phyloP scores from a whole-genome alignment of 1,140 invertebrate genomes.

The Geopemphigus sp. region DNA sequence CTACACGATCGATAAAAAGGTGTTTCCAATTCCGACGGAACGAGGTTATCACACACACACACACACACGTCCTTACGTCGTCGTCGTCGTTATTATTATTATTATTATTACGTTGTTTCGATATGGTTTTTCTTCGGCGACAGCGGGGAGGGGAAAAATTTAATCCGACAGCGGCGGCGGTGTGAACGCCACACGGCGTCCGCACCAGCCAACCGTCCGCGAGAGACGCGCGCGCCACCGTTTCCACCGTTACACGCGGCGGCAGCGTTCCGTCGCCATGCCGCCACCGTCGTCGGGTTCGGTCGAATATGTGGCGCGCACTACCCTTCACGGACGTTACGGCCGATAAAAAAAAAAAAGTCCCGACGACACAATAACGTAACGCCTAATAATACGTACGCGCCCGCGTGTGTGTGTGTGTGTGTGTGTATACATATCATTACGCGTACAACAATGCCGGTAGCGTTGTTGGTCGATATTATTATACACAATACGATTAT shows the following conservation, averaged over 20 bases:
- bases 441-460: constrained; percentile 24
- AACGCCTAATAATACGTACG: constrained; percentile 19
- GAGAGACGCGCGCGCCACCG: neutral
- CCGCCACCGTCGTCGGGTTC: too few species aligned
- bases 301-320: neutral
- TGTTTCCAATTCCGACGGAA: neutral
- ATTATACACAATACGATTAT: constrained; percentile 46
- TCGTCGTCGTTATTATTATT: neutral
- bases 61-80: too few species aligned
- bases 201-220: neutral
- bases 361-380: constrained; percentile 18
- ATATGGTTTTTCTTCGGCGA: neutral
- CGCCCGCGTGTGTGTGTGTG: too few species aligned
- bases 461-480: constrained; percentile 5
- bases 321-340: constrained; percentile 4
- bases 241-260: too few species aligned
- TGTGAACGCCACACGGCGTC: too few species aligned
- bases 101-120: too few species aligned
- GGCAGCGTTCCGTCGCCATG: too few species aligned
- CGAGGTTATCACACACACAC: too few species aligned
- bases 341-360: constrained; percentile 13
- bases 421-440: constrained; percentile 48
- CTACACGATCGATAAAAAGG: constrained; percentile 32
- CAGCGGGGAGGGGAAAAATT: neutral
- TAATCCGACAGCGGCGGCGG: neutral